Conservation (phyloP, 2,888 invertebrate species). For the Ernsta delagoae region DNA sequence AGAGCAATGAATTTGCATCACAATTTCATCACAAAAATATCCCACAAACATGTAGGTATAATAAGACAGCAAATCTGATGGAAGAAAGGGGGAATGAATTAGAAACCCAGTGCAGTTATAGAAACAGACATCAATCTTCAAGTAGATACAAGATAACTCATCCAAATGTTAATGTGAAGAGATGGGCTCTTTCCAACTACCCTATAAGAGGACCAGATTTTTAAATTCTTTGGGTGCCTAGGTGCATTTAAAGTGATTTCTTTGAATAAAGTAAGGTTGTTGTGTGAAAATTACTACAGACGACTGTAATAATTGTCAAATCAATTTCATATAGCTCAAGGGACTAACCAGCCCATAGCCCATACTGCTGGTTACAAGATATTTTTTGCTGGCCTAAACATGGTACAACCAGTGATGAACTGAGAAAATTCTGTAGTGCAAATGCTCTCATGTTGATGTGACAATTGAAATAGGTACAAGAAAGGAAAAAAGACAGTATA, state of each 20-base stretch:
- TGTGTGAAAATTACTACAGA: too few species aligned
- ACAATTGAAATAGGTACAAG: not conserved
- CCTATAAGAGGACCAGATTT: constrained; percentile 69
- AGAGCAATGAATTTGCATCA: constrained; percentile 21
- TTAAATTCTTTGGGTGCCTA: constrained; percentile 42
- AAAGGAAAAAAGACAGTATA: constrained; percentile 4
- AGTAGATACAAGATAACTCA: constrained; percentile 10
- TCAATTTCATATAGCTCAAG: too few species aligned
- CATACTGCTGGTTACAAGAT: not conserved
- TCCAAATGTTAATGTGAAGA: constrained; percentile 48
- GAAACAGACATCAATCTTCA: not conserved
- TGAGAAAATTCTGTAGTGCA: not conserved
- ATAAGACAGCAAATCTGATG: constrained; percentile 17
- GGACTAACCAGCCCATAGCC: not conserved
- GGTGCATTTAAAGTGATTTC: too few species aligned
- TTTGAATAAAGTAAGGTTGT: too few species aligned
- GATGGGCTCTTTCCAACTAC: constrained; percentile 64
- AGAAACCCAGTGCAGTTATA: not conserved
- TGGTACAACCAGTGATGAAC: not conserved
- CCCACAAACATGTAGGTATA: constrained; percentile 1
- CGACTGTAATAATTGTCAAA: too few species aligned
- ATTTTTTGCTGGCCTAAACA: too few species aligned
- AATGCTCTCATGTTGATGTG: not conserved
- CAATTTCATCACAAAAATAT: constrained; percentile 12
- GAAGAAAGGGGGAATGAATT: not conserved